A percentile compares a stretch with the other conserved stretches of the same genome.
Evolutionary conservation across 1,140 invertebrate genomes (phyloP).

Genomic region (Penaeus vannamei): DNA sequence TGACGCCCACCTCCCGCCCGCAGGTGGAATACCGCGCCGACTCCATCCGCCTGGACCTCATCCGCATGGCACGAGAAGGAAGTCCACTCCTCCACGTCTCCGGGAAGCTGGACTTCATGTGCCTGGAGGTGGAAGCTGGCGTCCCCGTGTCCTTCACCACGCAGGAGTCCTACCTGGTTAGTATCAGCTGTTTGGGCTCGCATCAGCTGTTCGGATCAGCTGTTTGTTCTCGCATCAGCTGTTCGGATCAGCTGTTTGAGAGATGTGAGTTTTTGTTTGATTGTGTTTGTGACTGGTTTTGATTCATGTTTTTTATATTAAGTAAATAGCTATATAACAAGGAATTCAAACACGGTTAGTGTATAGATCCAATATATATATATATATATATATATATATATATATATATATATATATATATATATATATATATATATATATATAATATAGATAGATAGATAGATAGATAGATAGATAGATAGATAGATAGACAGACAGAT

Average conservation of each 20-base stretch:
- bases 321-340: no score
- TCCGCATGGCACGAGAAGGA: conserved; percentile 88
- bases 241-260: no score
- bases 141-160: conserved; percentile 94
- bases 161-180: conserved; percentile 88
- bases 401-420: neutral
- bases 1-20: neutral
- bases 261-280: no score
- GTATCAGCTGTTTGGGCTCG: conserved; percentile 61
- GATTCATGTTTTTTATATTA: no score
- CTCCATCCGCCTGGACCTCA: conserved; percentile 87
- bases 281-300: no score
- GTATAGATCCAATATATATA: neutral
- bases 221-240: neutral
- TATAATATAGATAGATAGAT: no score
- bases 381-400: conserved; percentile 16
- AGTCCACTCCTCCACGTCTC: conserved; percentile 89
- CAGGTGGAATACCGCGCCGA: conserved; percentile 94
- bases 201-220: neutral
- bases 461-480: no score
- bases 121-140: conserved; percentile 85
- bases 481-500: no score
- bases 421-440: neutral
- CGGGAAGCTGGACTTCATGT: conserved; percentile 90
- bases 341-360: neutral